Percentiles rank a stretch among this genome's conserved stretches.
These are phyloP conservation scores for Drosophila obscura DNA, from an alignment of 1,140 invertebrate genomes.

Conservation along the genomic window DNA sequence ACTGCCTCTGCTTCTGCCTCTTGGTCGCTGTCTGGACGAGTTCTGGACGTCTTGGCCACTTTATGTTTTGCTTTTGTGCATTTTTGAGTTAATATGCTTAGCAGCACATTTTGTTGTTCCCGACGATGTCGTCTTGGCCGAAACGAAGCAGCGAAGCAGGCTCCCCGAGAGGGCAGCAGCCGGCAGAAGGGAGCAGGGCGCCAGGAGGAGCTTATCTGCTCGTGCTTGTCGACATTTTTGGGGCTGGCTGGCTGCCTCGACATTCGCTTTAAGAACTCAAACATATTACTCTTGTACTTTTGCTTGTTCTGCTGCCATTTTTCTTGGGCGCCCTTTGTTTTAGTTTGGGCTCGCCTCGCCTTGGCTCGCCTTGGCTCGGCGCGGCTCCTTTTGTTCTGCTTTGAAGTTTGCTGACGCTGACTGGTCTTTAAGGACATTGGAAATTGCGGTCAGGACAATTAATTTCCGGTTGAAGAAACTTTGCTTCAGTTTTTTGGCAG, in stretches of 20 bases:
- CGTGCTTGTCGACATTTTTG: slow-evolving; percentile 68
- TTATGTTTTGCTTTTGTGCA: slow-evolving; percentile 73
- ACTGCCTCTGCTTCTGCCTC: not conserved
- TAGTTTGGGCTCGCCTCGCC: slow-evolving; percentile 42
- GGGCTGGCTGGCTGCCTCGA: slow-evolving; percentile 14
- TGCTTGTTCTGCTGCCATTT: slow-evolving; percentile 64
- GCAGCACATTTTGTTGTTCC: slow-evolving; percentile 72
- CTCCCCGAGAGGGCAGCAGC: not conserved
- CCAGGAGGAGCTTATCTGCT: slow-evolving; percentile 49
- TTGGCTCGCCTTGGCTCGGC: too few species aligned
- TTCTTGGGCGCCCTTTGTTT: slow-evolving; percentile 65
- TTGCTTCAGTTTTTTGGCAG: slow-evolving; percentile 73
- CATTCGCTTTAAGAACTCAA: slow-evolving; percentile 61
- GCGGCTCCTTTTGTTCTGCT: slow-evolving; percentile 55
- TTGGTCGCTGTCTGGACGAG: slow-evolving; percentile 46
- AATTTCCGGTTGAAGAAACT: slow-evolving; percentile 80
- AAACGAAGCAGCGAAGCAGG: not conserved
- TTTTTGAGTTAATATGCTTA: slow-evolving; percentile 79
- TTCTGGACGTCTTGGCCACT: slow-evolving; percentile 58
- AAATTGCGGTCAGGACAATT: slow-evolving; percentile 80
- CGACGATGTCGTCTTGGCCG: slow-evolving; percentile 35
- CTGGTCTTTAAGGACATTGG: slow-evolving; percentile 79
- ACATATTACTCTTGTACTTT: slow-evolving; percentile 73
- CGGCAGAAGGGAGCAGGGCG: not conserved
- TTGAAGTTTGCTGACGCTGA: slow-evolving; percentile 77